Evolutionary conservation across 2,888 invertebrate genomes (phyloP), one percentile per base, ranked within the genome.

Genomic region (Helicoverpa assulta): DNA sequence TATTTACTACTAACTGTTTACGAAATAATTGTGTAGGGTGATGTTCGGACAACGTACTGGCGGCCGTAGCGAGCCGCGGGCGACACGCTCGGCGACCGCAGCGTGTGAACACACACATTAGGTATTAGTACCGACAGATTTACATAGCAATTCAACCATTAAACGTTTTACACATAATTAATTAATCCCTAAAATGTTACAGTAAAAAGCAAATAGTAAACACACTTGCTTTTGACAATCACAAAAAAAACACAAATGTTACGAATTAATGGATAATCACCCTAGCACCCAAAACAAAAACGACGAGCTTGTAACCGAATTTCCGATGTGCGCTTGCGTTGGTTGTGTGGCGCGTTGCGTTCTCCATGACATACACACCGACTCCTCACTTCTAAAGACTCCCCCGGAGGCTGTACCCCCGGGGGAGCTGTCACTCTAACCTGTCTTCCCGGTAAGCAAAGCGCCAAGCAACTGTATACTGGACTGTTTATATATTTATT

Each of bases 401-500:
- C 26, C 56, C 53, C 63, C 53, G 4, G 80, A 55, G 59, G 62
- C 40, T 70, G 37, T 76, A 71, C 76, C 18, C 66, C 60, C 62
- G 21, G 50, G 51, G 53, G 43, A 5, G 14, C 21, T 47, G 33
- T 68, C 55, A 51, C 47, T 26, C 55, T 60, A 50, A 40, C 29
- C 40, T 62, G 68, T 69, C 81, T 81, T 61, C 67, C 54, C 55
- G 55, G 67, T 21, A 52, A 60, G 85, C 85, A 85, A 86, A 75
- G 85, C 85, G 84, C 84, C 87, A 82, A 71, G 67, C 84, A 81
- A 85, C 83, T 67, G 47, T 77, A 76, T 79, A 85, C 81, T 86
- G 70, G 82, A 82, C 81, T 86, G 70, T 86, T 86, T 87, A 85
- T 76, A 86, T 85, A 86, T 86, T 83, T 85, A 88, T 80, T 83